Base-by-base conservation (phyloP, 2,113 vertebrate genomes). In the Bufo bufo region DNA sequence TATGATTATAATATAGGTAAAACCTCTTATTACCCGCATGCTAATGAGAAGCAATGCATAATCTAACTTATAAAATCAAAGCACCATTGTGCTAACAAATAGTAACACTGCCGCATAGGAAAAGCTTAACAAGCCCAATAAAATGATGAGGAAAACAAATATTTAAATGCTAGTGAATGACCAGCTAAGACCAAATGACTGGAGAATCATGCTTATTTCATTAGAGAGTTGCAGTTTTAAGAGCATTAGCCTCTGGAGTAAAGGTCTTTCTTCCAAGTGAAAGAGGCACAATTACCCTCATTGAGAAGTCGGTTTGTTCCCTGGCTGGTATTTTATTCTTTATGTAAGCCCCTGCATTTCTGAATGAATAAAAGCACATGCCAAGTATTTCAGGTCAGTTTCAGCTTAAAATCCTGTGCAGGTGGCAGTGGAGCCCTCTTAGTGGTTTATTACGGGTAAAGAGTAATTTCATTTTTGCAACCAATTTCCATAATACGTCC, bases 301-400 rank as follows among this genome's bases (percentile, higher is more conserved):
- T 87, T 87, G 86, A 87, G 65, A 82, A 82, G 74, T 77, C 47
- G 78, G 77, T 72, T 87, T 87, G 77, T 82, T 82, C 66, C 47
- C 77, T 71, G 33, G 85, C 65, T 74, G 86, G 77, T 81, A 81
- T 87, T 81, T 87, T 82, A 87, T 87, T 82, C 86, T 82, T 87
- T 82, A 87, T 74, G 77, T 82, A 81, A 87, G 86, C 78, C 33
- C 82, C 66, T 47, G 23, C 63, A 87, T 82, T 82, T 87, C 86
- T 50, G 65, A 72, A 54, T 82, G 77, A 74, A 82, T 82, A 82
- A 87, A 49, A 72, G 86, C 72, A 79, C 78, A 72, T 82, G 86
- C 65, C 86, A 87, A 87, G 86, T 72, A 87, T 87, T 87, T 87
- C 86, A 87, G 86, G 86, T 87, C 86, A 87, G 77, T 87, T 87